These are phyloP conservation scores for Drosophila koepferae DNA, from an alignment of 2,888 invertebrate species.

Conservation along the genomic window DNA sequence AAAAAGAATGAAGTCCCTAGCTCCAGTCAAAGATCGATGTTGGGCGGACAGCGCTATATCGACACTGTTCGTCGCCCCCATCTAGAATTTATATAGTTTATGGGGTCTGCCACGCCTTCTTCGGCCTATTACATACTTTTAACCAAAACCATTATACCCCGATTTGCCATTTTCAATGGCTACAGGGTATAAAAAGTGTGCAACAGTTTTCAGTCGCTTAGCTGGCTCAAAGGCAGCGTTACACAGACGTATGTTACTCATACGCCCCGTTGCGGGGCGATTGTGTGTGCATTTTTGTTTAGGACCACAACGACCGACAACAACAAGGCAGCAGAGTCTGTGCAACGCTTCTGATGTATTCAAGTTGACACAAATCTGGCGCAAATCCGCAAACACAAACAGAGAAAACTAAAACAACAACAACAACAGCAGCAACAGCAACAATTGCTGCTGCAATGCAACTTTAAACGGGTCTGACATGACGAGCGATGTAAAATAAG, in stretches of 20 bases:
- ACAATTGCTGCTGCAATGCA: constrained; percentile 46
- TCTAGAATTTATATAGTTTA: too few species aligned
- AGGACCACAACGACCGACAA: constrained; percentile 50
- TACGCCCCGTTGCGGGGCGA: constrained; percentile 63
- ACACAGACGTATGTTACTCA: constrained; percentile 45
- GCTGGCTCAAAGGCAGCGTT: constrained; percentile 40
- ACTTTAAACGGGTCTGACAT: constrained; percentile 71
- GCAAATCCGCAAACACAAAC: constrained; percentile 68
- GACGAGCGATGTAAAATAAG: constrained; percentile 41
- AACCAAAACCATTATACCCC: too few species aligned
- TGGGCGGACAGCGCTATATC: too few species aligned
- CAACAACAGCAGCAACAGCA: constrained; percentile 1
- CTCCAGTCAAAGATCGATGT: too few species aligned
- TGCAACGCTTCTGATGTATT: constrained; percentile 77
- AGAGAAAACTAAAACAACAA: constrained; percentile 15
- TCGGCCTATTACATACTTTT: too few species aligned
- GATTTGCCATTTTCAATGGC: too few species aligned
- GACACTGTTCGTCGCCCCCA: too few species aligned
- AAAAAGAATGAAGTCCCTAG: too few species aligned
- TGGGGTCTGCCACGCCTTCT: too few species aligned
- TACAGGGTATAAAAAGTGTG: constrained; percentile 37
- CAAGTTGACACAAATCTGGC: constrained; percentile 81
- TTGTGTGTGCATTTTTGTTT: constrained; percentile 70
- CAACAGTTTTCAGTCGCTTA: constrained; percentile 66
- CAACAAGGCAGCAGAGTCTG: constrained; percentile 65